Evolutionary conservation across 2,888 invertebrate species (phyloP).

Genomic region (Drosophila meridiana): DNA sequence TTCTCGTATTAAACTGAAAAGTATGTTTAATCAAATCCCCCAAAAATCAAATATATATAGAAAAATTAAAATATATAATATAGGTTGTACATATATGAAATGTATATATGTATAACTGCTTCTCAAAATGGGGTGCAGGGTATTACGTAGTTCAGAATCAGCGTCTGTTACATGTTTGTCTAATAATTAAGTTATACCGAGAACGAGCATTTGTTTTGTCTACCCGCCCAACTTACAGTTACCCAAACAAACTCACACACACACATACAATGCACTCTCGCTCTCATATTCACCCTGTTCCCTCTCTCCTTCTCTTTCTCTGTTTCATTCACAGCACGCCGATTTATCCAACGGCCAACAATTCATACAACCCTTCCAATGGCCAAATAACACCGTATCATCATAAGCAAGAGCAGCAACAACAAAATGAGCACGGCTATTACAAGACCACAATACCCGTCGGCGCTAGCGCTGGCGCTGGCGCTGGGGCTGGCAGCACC

Average conservation of each 20-base stretch:
- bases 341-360: conserved; percentile 80
- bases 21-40: no score
- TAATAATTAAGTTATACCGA: conserved; percentile 47
- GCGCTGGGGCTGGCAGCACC: conserved; percentile 38
- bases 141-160: not conserved
- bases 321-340: conserved; percentile 71
- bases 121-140: not conserved
- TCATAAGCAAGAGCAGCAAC: conserved; percentile 61
- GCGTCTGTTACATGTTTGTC: not conserved
- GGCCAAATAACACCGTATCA: conserved; percentile 78
- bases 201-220: conserved; percentile 12
- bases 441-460: conserved; percentile 84
- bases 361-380: conserved; percentile 80
- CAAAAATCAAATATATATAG: no score
- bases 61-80: no score
- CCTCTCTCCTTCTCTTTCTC: conserved; percentile 26
- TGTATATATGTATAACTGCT: no score
- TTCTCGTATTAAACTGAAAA: no score
- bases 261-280: conserved; percentile 29
- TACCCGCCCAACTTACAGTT: conserved; percentile 3
- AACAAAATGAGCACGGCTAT: conserved; percentile 62
- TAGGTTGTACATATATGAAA: no score
- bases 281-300: conserved; percentile 26
- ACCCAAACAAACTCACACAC: not conserved
- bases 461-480: conserved; percentile 48